These are phyloP conservation scores for Chrysolina oricalcia DNA, from an alignment of 2,888 invertebrate genomes.

Conservation along the genomic window DNA sequence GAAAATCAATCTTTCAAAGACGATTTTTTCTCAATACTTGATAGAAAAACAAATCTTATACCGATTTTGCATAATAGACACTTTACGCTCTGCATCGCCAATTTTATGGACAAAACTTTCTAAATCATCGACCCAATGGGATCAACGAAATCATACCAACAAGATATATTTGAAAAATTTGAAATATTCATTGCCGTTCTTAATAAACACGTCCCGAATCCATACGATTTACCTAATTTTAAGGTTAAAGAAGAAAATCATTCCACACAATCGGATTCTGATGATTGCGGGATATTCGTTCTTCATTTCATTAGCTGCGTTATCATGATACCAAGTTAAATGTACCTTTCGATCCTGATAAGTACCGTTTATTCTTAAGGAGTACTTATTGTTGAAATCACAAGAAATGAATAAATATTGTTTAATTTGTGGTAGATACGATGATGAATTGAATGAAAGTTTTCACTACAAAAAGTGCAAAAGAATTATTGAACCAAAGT, in stretches of 20 bases:
- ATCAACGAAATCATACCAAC: too few relatives aligned
- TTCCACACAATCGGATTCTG: neutral
- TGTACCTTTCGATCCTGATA: too few relatives aligned
- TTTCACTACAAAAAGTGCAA: neutral
- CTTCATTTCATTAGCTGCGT: too few relatives aligned
- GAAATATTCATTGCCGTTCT: too few relatives aligned
- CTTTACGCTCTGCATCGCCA: neutral
- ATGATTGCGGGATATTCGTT: too few relatives aligned
- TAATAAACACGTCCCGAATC: too few relatives aligned
- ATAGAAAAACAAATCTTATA: conserved; percentile 1
- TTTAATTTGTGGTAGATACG: neutral
- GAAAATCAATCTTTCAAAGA: too few relatives aligned
- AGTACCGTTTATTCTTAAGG: too few relatives aligned
- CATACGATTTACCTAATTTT: neutral
- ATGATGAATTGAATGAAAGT: neutral
- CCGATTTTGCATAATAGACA: conserved; percentile 10
- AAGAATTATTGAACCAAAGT: neutral
- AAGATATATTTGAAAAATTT: neutral
- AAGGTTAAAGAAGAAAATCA: neutral
- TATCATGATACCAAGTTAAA: too few relatives aligned
- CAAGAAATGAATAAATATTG: neutral
- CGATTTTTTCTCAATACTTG: neutral
- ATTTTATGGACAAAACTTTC: neutral
- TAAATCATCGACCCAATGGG: neutral
- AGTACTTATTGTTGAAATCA: too few relatives aligned